Base-by-base conservation (phyloP, 2,888 invertebrate genomes). In the Dascillus cervinus region DNA sequence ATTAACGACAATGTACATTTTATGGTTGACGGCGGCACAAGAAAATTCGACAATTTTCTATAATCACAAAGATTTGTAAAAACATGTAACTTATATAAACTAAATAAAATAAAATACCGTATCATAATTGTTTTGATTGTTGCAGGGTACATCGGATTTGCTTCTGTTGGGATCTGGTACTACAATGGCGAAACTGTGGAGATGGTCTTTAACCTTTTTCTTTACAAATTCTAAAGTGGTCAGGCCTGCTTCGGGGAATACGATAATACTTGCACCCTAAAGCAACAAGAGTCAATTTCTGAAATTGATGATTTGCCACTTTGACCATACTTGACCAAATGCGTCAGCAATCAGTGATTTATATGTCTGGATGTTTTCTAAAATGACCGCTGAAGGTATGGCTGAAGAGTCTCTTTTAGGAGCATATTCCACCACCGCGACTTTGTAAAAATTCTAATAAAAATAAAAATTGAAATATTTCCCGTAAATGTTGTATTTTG, bases 211-310 rank as follows among this genome's bases (percentile, higher is more conserved):
- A 34, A 15, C 36, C 35, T 4, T 43, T 37, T 11, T 40, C 33
- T n/a, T 25, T 29, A 22, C 43, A n/a, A n/a, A n/a, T 39, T 17
- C 37, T 43, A 32, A 41, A 32, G 5, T 32, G 28, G 47, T 48
- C 6, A 48, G 32, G 9, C 47, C 47, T 17, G 44, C 55, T 58
- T 89, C 88, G 0, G 89, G 87, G 51, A 87, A 88, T 0, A 87
- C 77, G 4, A 89, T 66, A 11, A 89, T 81, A 48, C 87, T 82
- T 0, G 75, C 75, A 35, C 65, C 62, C 81, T 11, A 17, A 17
- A 8, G n/a, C n/a, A n/a, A n/a, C n/a, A n/a, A n/a, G n/a, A n/a
- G n/a, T n/a, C n/a, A n/a, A n/a, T n/a, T n/a, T n/a, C n/a, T n/a
- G n/a, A n/a, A n/a, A n/a, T n/a, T n/a, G n/a, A n/a, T n/a, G n/a